phyloP scores from a whole-genome alignment of 2,888 invertebrate genomes.

The Eucriotettix oculatus region DNA sequence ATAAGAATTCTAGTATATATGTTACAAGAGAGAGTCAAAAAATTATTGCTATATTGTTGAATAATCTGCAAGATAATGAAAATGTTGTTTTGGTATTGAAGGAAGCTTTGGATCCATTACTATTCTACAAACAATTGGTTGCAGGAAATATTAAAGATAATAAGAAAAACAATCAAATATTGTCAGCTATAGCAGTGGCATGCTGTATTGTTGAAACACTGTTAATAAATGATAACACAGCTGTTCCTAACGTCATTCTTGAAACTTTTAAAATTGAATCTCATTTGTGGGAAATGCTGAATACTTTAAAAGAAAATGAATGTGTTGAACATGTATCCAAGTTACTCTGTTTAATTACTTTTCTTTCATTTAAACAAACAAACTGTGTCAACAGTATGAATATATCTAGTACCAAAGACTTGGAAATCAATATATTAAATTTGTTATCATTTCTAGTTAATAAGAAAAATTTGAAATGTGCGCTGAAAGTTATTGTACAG shows the following conservation, averaged over 20 bases:
- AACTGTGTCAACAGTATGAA: neutral
- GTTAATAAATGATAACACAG: neutral
- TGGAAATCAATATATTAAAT: conserved; percentile 8
- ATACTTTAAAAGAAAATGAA: neutral
- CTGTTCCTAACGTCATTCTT: neutral
- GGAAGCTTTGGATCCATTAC: conserved; percentile 39
- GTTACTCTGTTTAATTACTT: conserved; percentile 7
- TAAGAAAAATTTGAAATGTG: conserved; percentile 1
- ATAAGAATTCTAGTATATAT: conserved; percentile 52
- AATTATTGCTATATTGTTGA: conserved; percentile 40
- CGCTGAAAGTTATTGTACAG: conserved; percentile 4
- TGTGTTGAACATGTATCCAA: conserved; percentile 1
- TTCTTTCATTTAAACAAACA: neutral
- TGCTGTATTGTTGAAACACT: conserved; percentile 30
- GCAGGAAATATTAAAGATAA: neutral
- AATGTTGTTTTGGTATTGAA: conserved; percentile 34
- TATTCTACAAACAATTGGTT: neutral
- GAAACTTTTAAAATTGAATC: conserved; percentile 5
- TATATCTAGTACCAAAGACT: neutral
- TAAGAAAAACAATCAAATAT: conserved; percentile 15
- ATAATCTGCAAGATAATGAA: conserved; percentile 35
- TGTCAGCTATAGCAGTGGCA: conserved; percentile 24
- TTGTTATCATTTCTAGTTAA: conserved; percentile 5
- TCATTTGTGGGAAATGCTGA: conserved; percentile 1
- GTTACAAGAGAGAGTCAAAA: conserved; percentile 48